Base-by-base conservation (phyloP, 2,888 invertebrate genomes). In the Autographa pulchrina region DNA sequence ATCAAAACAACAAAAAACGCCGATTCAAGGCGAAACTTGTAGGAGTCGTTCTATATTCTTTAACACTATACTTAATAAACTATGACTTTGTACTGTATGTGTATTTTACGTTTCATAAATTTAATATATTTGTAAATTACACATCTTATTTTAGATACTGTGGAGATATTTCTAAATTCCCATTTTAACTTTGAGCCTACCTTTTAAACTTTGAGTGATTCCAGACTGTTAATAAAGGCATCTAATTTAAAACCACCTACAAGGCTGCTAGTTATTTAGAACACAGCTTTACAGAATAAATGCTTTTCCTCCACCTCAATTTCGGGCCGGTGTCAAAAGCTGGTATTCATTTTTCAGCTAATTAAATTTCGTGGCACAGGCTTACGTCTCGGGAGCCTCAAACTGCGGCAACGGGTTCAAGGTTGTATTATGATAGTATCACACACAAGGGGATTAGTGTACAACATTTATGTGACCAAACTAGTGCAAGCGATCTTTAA, bases 271-370 rank as follows among this genome's bases (percentile, higher is more conserved):
- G 63, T 72, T 61, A 66, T 78, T 78, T 72, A 81, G 81, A 68
- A 68, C 61, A 54, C 68, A 68, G 81, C 82, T 81, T 81, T 64
- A 56, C 52, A 65, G 81, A 81, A 81, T 68, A 54, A 81, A 81
- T 81, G 64, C 68, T 68, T 66, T 56, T 32, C 18, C 52, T 54
- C 41, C 65, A 68, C 81, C 68, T 81, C 61, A 72, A 78, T 78
- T 78, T 77, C 48, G 58, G 73, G 56, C 48, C 78, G 68, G 78
- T 78, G 78, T 81, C 77, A 81, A 78, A 77, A 81, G 68, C 74
- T 67, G 78, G 78, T 78, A 78, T 78, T 78, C 69, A 81, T 78
- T 78, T 78, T 78, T 78, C 74, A 78, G 62, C 69, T 78, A 81
- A 81, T 78, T 78, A 78, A 78, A 81, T 78, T 73, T 69, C 65